Conservation (phyloP, 1,140 invertebrate genomes). For the Diabrotica virgifera region DNA sequence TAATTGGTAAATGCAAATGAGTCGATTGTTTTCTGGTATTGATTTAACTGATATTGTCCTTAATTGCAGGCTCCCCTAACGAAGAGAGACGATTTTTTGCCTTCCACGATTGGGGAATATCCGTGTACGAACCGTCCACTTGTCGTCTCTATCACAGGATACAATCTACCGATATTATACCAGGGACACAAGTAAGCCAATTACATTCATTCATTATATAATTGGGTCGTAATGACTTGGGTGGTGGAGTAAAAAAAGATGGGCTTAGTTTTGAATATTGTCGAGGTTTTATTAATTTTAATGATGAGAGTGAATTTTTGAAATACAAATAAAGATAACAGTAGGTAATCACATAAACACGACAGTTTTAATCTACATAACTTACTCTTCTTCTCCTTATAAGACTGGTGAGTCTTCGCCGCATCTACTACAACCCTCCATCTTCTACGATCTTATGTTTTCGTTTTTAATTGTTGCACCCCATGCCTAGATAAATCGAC, state of each 20-base stretch:
- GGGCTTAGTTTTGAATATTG: not conserved
- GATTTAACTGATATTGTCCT: conserved; percentile 1
- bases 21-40: too few relatives aligned
- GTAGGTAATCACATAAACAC: too few relatives aligned
- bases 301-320: not conserved
- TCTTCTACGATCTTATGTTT: too few relatives aligned
- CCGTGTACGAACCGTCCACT: conserved; percentile 71
- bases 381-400: too few relatives aligned
- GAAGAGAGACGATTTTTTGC: conserved; percentile 70
- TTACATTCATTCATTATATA: not conserved
- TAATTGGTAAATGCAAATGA: too few relatives aligned
- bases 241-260: not conserved
- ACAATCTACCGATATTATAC: conserved; percentile 70
- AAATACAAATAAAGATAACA: not conserved
- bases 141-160: conserved; percentile 73
- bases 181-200: conserved; percentile 62
- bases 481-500: too few relatives aligned
- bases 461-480: too few relatives aligned
- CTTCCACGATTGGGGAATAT: conserved; percentile 75
- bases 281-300: not conserved
- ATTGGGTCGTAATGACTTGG: not conserved
- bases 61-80: conserved; percentile 54
- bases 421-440: too few relatives aligned
- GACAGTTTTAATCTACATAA: too few relatives aligned
- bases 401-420: too few relatives aligned